Conservation (phyloP, 2,113 vertebrate species). For the Xenopus borealis region DNA sequence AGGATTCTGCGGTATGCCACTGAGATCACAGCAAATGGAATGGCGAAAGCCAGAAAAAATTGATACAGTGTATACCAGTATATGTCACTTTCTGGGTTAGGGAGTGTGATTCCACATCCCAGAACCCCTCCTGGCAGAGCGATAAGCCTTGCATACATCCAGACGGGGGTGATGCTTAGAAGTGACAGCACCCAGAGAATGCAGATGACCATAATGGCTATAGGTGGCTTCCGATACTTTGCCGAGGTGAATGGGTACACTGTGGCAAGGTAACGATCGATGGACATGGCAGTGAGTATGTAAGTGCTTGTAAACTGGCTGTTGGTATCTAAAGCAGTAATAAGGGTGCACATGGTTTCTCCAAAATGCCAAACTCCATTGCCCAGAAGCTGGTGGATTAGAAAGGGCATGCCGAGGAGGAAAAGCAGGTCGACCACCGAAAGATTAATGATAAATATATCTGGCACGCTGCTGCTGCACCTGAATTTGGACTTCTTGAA, state of each 20-base stretch:
- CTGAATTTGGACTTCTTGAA: conserved; percentile 63
- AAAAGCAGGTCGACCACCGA: conserved; percentile 59
- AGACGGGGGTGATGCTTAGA: conserved; percentile 55
- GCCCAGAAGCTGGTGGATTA: conserved; percentile 60
- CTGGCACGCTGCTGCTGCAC: conserved; percentile 56
- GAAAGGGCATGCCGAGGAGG: conserved; percentile 58
- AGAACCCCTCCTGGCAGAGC: conserved; percentile 49
- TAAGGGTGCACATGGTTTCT: conserved; percentile 51
- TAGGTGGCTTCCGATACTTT: conserved; percentile 49
- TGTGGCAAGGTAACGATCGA: conserved; percentile 52
- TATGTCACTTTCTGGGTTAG: conserved; percentile 51
- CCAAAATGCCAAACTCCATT: conserved; percentile 55
- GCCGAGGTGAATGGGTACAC: conserved; percentile 55
- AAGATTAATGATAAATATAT: conserved; percentile 58
- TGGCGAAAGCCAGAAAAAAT: conserved; percentile 64
- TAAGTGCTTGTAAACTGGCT: conserved; percentile 61
- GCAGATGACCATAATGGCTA: conserved; percentile 46
- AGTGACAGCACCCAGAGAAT: conserved; percentile 53
- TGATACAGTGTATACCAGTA: conserved; percentile 66
- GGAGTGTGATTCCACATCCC: conserved; percentile 54
- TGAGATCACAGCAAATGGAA: conserved; percentile 55
- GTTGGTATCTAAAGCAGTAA: conserved; percentile 58
- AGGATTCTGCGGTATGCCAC: conserved; percentile 55
- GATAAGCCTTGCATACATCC: conserved; percentile 57
- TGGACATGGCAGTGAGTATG: conserved; percentile 56